Conservation (phyloP, 2,113 vertebrate genomes). For the Bungarus multicinctus region DNA sequence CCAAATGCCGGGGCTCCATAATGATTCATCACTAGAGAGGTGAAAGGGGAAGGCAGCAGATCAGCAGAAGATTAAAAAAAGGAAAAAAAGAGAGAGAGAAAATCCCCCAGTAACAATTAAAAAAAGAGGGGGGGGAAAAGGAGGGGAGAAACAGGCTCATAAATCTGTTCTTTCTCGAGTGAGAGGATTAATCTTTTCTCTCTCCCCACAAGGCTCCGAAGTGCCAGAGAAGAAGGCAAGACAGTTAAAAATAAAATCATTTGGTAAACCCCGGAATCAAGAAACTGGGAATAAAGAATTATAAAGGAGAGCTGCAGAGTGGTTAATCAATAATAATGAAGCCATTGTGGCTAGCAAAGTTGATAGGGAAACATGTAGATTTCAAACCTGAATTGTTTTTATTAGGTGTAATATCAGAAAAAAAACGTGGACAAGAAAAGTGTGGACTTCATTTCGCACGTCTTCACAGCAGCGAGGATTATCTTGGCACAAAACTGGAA, state of each 20-base stretch:
- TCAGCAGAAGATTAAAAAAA: not conserved
- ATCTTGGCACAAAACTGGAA: too few relatives aligned
- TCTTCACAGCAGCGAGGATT: too few relatives aligned
- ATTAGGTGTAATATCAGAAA: too few relatives aligned
- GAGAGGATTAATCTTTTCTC: fast-evolving
- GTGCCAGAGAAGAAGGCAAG: not conserved
- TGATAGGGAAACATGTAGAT: too few relatives aligned
- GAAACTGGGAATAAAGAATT: not conserved
- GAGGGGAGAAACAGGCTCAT: fast-evolving
- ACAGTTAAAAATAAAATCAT: not conserved
- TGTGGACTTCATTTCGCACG: too few relatives aligned
- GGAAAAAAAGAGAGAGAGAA: fast-evolving
- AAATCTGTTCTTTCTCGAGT: conserved; percentile 27
- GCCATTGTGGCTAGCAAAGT: too few relatives aligned
- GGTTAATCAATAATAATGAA: not conserved
- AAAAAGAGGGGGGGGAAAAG: fast-evolving
- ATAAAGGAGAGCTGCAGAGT: not conserved
- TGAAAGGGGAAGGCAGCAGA: conserved; percentile 47
- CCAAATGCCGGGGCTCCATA: not conserved
- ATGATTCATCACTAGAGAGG: conserved; percentile 37
- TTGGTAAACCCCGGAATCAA: not conserved
- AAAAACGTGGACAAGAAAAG: too few relatives aligned
- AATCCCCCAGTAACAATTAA: not conserved
- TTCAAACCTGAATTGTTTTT: too few relatives aligned
- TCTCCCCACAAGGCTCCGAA: not conserved